Conservation (phyloP, 2,888 invertebrate species). For the Congeria kusceri region DNA sequence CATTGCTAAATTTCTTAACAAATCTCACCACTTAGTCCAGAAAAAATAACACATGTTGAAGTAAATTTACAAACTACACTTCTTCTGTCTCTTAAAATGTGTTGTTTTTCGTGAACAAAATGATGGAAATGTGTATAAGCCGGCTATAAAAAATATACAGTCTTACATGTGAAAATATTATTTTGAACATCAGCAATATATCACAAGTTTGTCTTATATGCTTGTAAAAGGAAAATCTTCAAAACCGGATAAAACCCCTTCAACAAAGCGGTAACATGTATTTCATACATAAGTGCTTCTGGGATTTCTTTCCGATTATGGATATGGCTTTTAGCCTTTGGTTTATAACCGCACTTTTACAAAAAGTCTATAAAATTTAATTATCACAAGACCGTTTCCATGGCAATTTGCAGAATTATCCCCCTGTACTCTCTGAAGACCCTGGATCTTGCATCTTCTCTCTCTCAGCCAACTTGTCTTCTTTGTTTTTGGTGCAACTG, state of each 20-base stretch:
- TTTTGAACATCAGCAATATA: not conserved
- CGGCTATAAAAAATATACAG: slow-evolving; percentile 9
- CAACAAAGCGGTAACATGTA: slow-evolving; percentile 21
- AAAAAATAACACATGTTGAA: too few species aligned
- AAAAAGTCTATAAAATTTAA: slow-evolving; percentile 36
- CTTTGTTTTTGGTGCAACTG: not conserved
- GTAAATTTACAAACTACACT: too few species aligned
- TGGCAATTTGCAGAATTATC: slow-evolving; percentile 48
- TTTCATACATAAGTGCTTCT: slow-evolving; percentile 33
- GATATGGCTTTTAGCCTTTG: slow-evolving; percentile 47
- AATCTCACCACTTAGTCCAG: too few species aligned
- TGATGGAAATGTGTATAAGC: not conserved
- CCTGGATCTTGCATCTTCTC: not conserved
- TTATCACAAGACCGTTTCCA: slow-evolving; percentile 45
- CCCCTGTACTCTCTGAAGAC: not conserved
- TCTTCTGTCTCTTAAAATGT: too few species aligned
- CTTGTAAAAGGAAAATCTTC: not conserved
- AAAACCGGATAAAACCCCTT: not conserved
- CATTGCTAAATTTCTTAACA: too few species aligned
- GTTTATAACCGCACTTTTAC: slow-evolving; percentile 37
- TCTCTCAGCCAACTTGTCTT: slow-evolving; percentile 30
- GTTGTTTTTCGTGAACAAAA: too few species aligned
- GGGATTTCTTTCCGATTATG: slow-evolving; percentile 20
- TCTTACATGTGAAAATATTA: slow-evolving; percentile 2
- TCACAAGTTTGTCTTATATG: slow-evolving; percentile 1